A percentile compares a stretch with the other conserved stretches of the same genome.
These are phyloP conservation scores for Pristionchus fissidentatus DNA, from an alignment of 2,888 invertebrate species.

Conservation along the genomic window DNA sequence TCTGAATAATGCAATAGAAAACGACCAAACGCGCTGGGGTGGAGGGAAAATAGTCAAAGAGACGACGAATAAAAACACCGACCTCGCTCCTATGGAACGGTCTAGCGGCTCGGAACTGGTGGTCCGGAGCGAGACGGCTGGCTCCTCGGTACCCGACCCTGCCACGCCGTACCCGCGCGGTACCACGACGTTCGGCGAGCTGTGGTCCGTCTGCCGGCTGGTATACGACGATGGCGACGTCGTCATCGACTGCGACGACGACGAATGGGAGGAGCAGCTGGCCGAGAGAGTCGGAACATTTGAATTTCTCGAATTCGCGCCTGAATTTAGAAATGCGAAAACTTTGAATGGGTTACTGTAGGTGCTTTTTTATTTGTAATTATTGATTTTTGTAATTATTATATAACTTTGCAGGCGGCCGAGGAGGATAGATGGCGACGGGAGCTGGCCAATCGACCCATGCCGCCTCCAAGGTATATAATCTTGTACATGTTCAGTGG, in stretches of 20 bases:
- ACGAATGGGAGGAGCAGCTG: not conserved
- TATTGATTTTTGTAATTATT: too few species aligned
- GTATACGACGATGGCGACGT: not conserved
- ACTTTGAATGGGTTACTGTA: too few species aligned
- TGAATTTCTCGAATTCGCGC: too few species aligned
- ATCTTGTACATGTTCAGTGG: too few species aligned
- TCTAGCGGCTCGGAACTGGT: not conserved
- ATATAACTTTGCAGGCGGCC: constrained; percentile 54
- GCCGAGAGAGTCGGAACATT: not conserved
- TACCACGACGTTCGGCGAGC: not conserved
- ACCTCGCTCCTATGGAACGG: not conserved
- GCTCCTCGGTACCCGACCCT: not conserved
- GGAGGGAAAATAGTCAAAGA: not conserved
- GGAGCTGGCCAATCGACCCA: constrained; percentile 31
- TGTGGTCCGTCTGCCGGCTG: constrained; percentile 26
- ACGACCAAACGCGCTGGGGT: too few species aligned
- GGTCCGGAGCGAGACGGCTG: not conserved
- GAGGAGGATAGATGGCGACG: constrained; percentile 49
- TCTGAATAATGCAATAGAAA: constrained; percentile 33
- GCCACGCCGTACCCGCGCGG: too few species aligned
- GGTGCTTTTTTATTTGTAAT: too few species aligned
- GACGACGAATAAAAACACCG: constrained; percentile 1
- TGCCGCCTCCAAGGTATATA: constrained; percentile 17
- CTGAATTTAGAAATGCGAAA: too few species aligned
- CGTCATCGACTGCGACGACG: constrained; percentile 27